These are phyloP conservation scores for Cardiocondyla obscurior DNA, from an alignment of 1,140 invertebrate species.

Conservation along the genomic window DNA sequence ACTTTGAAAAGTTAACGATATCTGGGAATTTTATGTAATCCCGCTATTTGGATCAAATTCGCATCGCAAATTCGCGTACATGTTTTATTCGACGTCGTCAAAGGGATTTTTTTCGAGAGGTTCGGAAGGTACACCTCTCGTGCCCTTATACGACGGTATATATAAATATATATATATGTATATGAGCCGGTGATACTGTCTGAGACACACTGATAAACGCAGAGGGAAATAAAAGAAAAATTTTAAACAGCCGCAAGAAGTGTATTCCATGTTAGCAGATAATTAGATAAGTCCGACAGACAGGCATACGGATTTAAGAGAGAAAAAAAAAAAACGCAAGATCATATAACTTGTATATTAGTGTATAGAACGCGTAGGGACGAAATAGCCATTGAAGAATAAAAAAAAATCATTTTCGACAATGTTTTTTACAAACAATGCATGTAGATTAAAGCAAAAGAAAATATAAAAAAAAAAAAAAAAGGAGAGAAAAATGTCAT, in stretches of 20 bases:
- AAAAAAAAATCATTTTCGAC: constrained; percentile 83
- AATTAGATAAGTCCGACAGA: constrained; percentile 82
- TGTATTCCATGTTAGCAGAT: constrained; percentile 79
- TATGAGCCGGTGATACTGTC: constrained; percentile 75
- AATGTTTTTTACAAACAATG: constrained; percentile 84
- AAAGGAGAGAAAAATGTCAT: constrained; percentile 64
- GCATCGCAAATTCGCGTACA: not conserved
- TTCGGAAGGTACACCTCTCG: not conserved
- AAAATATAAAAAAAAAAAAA: constrained; percentile 19
- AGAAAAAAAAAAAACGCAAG: constrained; percentile 68
- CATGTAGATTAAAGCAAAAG: constrained; percentile 75
- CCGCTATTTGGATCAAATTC: not conserved
- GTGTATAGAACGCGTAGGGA: constrained; percentile 84
- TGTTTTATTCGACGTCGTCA: not conserved
- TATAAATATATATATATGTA: constrained; percentile 4
- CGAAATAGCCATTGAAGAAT: constrained; percentile 80
- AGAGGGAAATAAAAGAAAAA: constrained; percentile 66
- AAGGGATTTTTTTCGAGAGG: not conserved
- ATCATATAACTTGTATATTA: constrained; percentile 84
- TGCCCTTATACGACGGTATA: too few species aligned
- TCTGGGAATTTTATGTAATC: not conserved
- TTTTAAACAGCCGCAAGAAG: constrained; percentile 63
- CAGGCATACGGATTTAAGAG: constrained; percentile 75
- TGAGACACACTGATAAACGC: constrained; percentile 66
- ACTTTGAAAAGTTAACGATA: too few species aligned